Evolutionary conservation across 1,140 invertebrate genomes (phyloP).

Genomic region (Oryctes rhinoceros): DNA sequence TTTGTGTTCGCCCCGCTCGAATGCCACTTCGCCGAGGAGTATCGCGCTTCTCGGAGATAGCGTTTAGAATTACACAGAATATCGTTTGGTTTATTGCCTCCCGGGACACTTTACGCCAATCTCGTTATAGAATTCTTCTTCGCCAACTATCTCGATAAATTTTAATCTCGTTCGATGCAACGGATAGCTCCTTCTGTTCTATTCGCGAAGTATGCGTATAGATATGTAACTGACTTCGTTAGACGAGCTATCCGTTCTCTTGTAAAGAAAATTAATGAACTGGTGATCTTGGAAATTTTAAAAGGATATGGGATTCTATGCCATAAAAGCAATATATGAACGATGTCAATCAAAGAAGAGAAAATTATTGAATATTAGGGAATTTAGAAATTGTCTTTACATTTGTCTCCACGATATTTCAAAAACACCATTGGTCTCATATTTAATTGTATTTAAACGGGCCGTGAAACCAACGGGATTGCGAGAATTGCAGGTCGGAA

Average conservation of each 20-base stretch:
- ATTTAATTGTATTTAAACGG: too few relatives aligned
- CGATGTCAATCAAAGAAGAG: too few relatives aligned
- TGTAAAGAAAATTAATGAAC: neutral
- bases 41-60: slow-evolving; percentile 20
- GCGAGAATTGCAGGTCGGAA: too few relatives aligned
- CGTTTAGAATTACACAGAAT: slow-evolving; percentile 22
- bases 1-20: neutral
- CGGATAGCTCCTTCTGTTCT: neutral
- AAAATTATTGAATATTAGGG: too few relatives aligned
- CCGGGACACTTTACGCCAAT: slow-evolving; percentile 6
- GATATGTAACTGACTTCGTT: neutral
- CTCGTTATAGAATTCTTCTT: slow-evolving; percentile 14
- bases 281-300: too few relatives aligned
- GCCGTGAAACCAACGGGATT: too few relatives aligned
- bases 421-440: too few relatives aligned
- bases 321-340: too few relatives aligned
- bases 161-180: neutral
- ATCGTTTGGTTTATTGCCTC: slow-evolving; percentile 30
- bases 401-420: too few relatives aligned
- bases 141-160: slow-evolving; percentile 15
- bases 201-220: neutral
- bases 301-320: neutral
- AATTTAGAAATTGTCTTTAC: too few relatives aligned
- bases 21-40: neutral
- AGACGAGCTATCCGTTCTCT: neutral